These are phyloP conservation scores for Microtus obscurus DNA, from an alignment of 2,797 vertebrate species.

Conservation along the genomic window DNA sequence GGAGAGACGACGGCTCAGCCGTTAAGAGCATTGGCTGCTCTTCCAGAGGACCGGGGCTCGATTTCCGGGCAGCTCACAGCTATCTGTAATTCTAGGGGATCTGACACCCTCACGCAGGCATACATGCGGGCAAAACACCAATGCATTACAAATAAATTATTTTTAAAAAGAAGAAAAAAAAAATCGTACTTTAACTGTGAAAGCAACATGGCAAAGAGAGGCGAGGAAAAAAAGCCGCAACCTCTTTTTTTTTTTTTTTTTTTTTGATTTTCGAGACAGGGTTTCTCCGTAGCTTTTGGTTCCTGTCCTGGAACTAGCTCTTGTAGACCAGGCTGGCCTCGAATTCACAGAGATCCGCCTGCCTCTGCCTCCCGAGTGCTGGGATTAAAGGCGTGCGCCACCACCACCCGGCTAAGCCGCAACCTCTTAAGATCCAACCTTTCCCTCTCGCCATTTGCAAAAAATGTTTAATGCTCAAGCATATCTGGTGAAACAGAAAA, in stretches of 20 bases:
- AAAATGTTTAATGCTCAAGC: background rate
- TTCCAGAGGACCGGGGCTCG: background rate
- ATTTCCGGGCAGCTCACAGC: background rate
- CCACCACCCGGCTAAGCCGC: background rate
- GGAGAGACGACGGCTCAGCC: background rate
- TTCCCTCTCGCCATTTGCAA: fast-evolving
- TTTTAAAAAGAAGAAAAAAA: too few relatives aligned
- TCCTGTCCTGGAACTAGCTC: too few relatives aligned
- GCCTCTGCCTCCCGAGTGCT: too few relatives aligned
- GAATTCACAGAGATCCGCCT: too few relatives aligned
- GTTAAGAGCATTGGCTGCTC: too few relatives aligned
- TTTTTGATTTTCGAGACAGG: too few relatives aligned
- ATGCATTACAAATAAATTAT: background rate
- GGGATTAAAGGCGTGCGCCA: too few relatives aligned
- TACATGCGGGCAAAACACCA: background rate
- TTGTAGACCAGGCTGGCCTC: too few relatives aligned
- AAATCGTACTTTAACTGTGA: conserved; percentile 12
- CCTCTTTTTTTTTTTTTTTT: background rate
- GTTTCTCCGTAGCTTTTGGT: too few relatives aligned
- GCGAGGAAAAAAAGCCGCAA: background rate
- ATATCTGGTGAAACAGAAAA: fast-evolving
- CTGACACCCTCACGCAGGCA: background rate
- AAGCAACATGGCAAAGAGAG: background rate
- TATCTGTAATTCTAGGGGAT: background rate
- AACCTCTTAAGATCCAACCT: background rate